A percentile compares a stretch with the other conserved stretches of the same genome.
Conservation (phyloP, 2,888 invertebrate genomes). For the Dryococelus australis region DNA sequence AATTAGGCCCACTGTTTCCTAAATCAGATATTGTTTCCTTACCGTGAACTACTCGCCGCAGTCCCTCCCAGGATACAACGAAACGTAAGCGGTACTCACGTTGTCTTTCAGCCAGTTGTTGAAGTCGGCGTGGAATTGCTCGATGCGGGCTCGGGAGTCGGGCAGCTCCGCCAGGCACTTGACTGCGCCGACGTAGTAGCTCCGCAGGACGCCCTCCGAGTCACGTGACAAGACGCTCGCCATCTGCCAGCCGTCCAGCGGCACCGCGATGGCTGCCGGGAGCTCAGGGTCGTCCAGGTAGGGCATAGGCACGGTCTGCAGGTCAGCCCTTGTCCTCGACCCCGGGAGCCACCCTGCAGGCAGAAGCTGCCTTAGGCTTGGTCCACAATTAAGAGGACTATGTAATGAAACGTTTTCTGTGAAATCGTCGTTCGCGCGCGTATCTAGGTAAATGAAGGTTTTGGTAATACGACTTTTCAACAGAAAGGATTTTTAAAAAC, state of each 20-base stretch:
- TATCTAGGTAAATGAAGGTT: no score
- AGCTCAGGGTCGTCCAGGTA: not conserved
- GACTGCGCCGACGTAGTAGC: slow-evolving; percentile 7
- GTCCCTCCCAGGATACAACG: no score
- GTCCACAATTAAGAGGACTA: no score
- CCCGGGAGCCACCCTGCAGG: no score
- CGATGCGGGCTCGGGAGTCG: not conserved
- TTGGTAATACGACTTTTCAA: no score
- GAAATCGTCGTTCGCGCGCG: no score
- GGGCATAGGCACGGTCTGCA: not conserved
- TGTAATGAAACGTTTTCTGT: no score
- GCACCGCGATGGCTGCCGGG: not conserved
- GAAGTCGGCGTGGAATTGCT: not conserved
- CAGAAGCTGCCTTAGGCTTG: no score
- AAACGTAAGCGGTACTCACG: not conserved
- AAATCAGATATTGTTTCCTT: no score
- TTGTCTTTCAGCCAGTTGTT: not conserved
- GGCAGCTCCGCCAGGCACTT: not conserved
- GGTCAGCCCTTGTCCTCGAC: not conserved
- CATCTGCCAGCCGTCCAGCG: not conserved
- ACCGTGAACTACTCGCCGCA: no score
- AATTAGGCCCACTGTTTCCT: no score
- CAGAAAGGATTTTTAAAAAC: no score
- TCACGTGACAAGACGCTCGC: not conserved
- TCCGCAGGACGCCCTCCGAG: not conserved